phyloP scores from a whole-genome alignment of 2,797 vertebrate genomes.

The Periparus ater region DNA sequence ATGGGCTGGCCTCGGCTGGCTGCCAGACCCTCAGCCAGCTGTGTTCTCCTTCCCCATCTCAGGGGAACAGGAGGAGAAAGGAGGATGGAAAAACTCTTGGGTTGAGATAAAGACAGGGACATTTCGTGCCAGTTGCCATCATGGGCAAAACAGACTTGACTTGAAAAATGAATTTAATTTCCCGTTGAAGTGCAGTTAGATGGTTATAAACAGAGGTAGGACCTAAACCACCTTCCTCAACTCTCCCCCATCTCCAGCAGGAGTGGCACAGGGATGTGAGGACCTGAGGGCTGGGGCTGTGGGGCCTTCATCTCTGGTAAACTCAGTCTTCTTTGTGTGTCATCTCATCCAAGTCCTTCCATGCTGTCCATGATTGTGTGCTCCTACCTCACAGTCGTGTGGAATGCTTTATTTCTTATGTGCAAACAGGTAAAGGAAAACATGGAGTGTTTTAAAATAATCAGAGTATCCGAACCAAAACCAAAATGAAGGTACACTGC shows the following conservation, averaged over 20 bases:
- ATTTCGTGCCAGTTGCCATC: not conserved
- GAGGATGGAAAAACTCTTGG: not conserved
- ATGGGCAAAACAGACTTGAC: not conserved
- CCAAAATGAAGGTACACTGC: not conserved
- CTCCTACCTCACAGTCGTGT: not conserved
- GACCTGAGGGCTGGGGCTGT: not conserved
- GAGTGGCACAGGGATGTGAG: not conserved
- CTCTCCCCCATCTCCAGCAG: not conserved
- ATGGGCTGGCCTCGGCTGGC: not conserved
- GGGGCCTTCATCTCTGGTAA: not conserved
- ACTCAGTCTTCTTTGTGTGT: not conserved
- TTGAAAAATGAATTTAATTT: not conserved
- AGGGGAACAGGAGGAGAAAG: not conserved
- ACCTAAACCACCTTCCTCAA: rapidly evolving
- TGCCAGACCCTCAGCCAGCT: not conserved
- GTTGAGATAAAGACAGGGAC: not conserved
- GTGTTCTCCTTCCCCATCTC: not conserved
- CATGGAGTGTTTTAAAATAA: not conserved
- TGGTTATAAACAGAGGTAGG: not conserved
- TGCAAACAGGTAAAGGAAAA: not conserved
- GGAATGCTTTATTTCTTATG: not conserved
- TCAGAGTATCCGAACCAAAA: not conserved
- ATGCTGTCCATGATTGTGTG: not conserved
- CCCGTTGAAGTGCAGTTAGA: not conserved
- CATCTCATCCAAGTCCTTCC: not conserved